Conservation (phyloP, 2,888 invertebrate species). For the Hemaris fuciformis region DNA sequence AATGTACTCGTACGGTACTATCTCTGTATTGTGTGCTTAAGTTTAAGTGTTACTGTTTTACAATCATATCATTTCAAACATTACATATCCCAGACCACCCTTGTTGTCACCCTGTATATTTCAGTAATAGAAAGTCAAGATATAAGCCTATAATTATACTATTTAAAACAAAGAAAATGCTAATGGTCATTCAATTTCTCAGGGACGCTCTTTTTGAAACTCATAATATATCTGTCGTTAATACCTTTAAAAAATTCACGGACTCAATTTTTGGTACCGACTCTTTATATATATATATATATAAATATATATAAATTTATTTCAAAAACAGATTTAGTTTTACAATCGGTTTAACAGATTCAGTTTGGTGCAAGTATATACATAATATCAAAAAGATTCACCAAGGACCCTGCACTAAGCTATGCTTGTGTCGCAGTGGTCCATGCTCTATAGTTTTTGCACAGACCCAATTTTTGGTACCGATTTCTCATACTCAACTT, state of each 20-base stretch:
- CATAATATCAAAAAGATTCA: no score
- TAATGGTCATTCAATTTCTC: background rate
- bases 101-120: background rate
- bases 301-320: no score
- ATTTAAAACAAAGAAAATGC: background rate
- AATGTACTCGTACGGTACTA: conserved; percentile 73
- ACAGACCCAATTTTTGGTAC: background rate
- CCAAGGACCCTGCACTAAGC: no score
- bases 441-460: background rate
- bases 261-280: background rate
- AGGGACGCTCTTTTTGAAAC: background rate
- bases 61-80: background rate
- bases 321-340: no score
- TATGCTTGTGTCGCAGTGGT: no score
- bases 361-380: no score
- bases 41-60: conserved; percentile 17
- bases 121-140: background rate
- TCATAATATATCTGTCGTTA: background rate
- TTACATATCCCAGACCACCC: background rate
- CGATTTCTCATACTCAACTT: background rate
- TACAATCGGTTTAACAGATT: no score
- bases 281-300: no score
- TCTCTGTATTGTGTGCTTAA: conserved; percentile 46
- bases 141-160: background rate
- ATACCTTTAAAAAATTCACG: background rate